phyloP scores from a whole-genome alignment of 2,113 vertebrate species.

The Epinephelus lanceolatus region DNA sequence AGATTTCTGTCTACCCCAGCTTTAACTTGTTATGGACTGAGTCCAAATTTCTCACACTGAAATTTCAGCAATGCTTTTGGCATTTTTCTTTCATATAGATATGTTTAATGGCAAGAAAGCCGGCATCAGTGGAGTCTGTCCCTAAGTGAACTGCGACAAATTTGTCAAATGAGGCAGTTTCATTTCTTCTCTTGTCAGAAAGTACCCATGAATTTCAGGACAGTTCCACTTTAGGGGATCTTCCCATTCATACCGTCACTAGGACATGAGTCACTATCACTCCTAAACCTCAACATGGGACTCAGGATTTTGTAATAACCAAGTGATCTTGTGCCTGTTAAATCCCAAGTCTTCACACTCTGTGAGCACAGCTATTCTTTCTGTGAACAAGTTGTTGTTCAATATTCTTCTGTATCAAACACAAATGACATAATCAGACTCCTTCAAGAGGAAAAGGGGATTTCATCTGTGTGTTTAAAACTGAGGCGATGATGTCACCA shows the following conservation, averaged over 20 bases:
- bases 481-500: conserved; percentile 19
- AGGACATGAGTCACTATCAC: conserved; percentile 28
- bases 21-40: no score
- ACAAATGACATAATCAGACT: background rate
- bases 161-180: background rate
- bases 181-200: conserved; percentile 22
- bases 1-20: no score
- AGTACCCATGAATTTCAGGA: background rate
- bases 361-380: background rate
- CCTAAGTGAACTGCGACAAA: background rate
- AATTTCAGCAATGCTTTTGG: background rate
- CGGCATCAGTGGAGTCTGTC: background rate
- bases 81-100: background rate
- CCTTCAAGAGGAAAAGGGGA: background rate
- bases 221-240: conserved; percentile 7
- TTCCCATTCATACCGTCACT: conserved; percentile 19
- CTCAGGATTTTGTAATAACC: background rate
- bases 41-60: background rate
- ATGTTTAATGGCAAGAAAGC: background rate
- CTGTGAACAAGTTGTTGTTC: conserved; percentile 1
- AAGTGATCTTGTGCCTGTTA: conserved; percentile 4
- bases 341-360: conserved; percentile 5
- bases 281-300: conserved; percentile 10
- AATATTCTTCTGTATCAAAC: background rate
- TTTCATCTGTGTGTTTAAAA: conserved; percentile 5